Conservation (phyloP, 1,140 invertebrate genomes). For the Cheumatopsyche charites region DNA sequence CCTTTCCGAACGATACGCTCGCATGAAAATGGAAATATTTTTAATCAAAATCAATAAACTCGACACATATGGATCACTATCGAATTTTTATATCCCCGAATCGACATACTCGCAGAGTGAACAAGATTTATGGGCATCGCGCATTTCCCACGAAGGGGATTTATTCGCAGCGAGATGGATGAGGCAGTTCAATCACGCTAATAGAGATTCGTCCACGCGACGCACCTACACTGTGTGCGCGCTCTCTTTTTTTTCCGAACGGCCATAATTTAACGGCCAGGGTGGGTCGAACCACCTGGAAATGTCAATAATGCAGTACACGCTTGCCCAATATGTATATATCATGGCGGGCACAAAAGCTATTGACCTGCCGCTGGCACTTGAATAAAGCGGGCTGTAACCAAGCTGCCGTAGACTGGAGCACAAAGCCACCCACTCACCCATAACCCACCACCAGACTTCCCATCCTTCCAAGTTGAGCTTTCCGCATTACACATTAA, state of each 20-base stretch:
- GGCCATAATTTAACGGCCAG: constrained; percentile 27
- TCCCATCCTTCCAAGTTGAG: not conserved
- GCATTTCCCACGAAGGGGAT: constrained; percentile 4
- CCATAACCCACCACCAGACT: not conserved
- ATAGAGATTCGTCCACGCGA: constrained; percentile 16
- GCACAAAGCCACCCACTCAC: constrained; percentile 23
- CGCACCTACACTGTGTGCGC: not conserved
- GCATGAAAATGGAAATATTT: too few species aligned
- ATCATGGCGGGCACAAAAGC: constrained; percentile 42
- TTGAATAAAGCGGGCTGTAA: constrained; percentile 41
- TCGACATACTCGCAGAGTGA: too few species aligned
- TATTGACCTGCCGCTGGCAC: constrained; percentile 46
- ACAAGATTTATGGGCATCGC: too few species aligned
- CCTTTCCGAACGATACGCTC: too few species aligned
- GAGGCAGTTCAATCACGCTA: constrained; percentile 24
- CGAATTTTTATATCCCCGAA: too few species aligned
- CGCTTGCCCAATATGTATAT: constrained; percentile 40
- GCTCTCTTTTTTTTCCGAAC: constrained; percentile 1
- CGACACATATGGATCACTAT: too few species aligned
- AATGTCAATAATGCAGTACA: constrained; percentile 33
- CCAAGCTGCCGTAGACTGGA: constrained; percentile 38
- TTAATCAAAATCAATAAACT: not conserved
- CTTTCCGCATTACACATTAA: not conserved
- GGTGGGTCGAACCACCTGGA: constrained; percentile 17
- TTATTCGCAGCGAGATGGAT: constrained; percentile 11